Evolutionary conservation across 92 coral and sea anemone species (phyloP), one percentile per base, ranked within the genome.

Genomic region (Porites rus): DNA sequence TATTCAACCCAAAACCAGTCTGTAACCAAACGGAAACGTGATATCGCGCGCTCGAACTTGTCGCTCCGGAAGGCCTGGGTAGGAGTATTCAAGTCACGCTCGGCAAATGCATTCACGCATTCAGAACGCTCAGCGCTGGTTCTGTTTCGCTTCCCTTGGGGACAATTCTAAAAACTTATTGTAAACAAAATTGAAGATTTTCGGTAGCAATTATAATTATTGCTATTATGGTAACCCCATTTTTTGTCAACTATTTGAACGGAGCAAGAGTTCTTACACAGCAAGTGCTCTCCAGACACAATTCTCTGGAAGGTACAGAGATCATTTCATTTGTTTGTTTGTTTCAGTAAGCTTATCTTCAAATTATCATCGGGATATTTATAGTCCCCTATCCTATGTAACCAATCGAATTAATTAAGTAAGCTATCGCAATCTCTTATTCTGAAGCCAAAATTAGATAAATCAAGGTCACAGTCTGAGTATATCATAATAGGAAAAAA

Each of bases 231-330:
- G 85, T 28, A 52, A 17, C 24, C 4, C 25, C 85, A 6, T 18
- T 74, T 7, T 19, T 83, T 61, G 28, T 25, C 22, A 82, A 79
- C 74, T 91, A 90, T 66, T 50, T 78, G 3, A 78, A 91, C 79
- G 96, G 91, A 0, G n/a, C 93, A 46, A 85, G 67, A 83, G 43
- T 89, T 14, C 72, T 93, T 82, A 56, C 91, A 17, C 72, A 52
- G 16, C 96, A 93, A 75, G 51, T 82, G 54, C 46, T 88, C 8
- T 72, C 70, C 51, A 76, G 74, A 64, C 92, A 93, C 46, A 83
- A 81, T 9, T 59, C 88, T 9, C 58, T 91, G 11, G 81, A 86
- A 25, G 88, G 96, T 88, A 86, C 61, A 56, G 16, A 72, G 76
- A 14, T 46, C 61, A 18, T 19, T 4, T 25, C 20, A 52, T 1